phyloP scores from a whole-genome alignment of 2,113 vertebrate genomes.

The Leucopternis melanops region DNA sequence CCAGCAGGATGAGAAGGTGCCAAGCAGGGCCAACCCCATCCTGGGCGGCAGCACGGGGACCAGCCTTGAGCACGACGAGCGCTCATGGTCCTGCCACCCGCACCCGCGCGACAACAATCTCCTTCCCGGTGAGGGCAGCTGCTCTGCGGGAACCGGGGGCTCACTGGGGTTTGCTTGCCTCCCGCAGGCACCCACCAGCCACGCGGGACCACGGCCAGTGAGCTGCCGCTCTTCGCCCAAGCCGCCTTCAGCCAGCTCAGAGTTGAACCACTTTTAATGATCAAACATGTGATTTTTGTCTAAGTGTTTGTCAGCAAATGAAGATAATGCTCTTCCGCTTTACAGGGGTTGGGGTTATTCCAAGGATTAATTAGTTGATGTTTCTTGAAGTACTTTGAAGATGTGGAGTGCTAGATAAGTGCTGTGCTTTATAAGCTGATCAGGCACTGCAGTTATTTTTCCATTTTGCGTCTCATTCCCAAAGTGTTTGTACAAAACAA shows the following conservation, averaged over 20 bases:
- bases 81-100: not conserved
- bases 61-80: not conserved
- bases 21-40: rapidly evolving
- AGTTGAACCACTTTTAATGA: not conserved
- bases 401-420: not conserved
- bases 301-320: not conserved
- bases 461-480: not conserved
- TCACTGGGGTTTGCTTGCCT: not conserved
- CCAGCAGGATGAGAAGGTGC: not conserved
- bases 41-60: not conserved
- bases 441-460: not conserved
- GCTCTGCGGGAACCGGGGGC: not conserved
- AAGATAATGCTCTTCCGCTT: not conserved
- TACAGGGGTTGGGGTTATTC: not conserved
- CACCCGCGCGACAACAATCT: rapidly evolving
- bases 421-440: not conserved
- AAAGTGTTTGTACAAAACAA: not conserved
- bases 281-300: not conserved
- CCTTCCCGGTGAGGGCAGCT: no score
- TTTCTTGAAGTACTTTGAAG: not conserved
- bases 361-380: not conserved
- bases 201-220: rapidly evolving
- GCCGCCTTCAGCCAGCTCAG: not conserved
- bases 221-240: not conserved
- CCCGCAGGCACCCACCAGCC: not conserved